Conservation (phyloP, 1,140 invertebrate species). For the Aphaenogaster ashmeadi region DNA sequence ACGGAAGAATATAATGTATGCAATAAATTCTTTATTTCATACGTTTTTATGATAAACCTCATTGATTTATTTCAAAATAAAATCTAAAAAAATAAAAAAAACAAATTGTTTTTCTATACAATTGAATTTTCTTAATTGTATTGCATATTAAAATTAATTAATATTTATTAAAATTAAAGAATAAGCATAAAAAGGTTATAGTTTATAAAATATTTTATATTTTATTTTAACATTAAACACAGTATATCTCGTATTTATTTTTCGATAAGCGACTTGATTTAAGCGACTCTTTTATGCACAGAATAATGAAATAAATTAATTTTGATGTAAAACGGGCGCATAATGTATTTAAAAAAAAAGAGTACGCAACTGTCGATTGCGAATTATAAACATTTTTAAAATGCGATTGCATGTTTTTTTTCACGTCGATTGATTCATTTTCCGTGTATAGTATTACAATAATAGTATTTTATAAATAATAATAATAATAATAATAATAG, state of each 20-base stretch:
- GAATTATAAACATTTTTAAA: background rate
- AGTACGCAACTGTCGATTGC: background rate
- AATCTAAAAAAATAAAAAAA: background rate
- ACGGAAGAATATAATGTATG: no score
- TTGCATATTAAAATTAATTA: background rate
- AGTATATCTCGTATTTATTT: background rate
- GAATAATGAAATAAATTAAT: background rate
- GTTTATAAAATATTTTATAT: background rate
- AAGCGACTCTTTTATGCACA: background rate
- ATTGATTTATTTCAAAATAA: background rate
- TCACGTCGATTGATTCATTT: background rate
- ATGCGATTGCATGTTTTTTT: background rate
- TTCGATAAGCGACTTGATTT: background rate
- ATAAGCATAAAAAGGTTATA: background rate
- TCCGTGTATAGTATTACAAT: background rate
- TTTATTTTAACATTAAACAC: background rate
- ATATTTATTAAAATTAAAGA: background rate
- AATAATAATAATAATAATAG: no score
- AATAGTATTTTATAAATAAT: background rate
- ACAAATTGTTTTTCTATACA: background rate
- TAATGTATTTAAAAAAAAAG: background rate
- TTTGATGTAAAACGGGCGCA: background rate
- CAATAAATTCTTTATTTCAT: no score
- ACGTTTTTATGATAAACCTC: background rate
- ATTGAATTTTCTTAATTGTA: background rate